Evolutionary conservation across 2,888 invertebrate species (phyloP).

Genomic region (Tyria jacobaeae): DNA sequence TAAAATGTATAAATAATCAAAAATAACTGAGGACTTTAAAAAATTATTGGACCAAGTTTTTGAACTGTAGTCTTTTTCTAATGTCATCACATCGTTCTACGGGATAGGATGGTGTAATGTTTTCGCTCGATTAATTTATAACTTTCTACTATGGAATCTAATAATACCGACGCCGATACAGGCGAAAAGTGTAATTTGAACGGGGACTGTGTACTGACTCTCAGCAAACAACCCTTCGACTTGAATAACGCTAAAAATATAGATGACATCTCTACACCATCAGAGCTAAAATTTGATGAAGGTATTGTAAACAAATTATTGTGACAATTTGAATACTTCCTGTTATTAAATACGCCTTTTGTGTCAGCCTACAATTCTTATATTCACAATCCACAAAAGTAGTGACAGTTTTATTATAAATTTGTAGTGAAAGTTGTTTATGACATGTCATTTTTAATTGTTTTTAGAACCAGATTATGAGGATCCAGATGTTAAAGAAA

Average conservation of each 20-base stretch:
- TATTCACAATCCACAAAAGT: too few relatives aligned
- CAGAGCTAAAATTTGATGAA: constrained; percentile 90
- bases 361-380: constrained; percentile 16
- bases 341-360: constrained; percentile 34
- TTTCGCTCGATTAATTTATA: constrained; percentile 70
- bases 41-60: constrained; percentile 24
- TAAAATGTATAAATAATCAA: background rate
- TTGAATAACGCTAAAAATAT: constrained; percentile 80
- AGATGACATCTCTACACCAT: constrained; percentile 86
- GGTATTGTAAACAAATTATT: constrained; percentile 84
- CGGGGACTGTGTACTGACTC: constrained; percentile 69
- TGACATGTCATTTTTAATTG: constrained; percentile 44
- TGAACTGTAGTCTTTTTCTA: constrained; percentile 53
- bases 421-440: constrained; percentile 55
- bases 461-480: constrained; percentile 85
- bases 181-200: constrained; percentile 71
- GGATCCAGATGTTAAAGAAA: constrained; percentile 87
- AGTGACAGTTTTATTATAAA: constrained; percentile 9
- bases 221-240: constrained; percentile 62
- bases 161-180: constrained; percentile 65
- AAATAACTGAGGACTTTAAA: background rate
- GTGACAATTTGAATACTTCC: constrained; percentile 53
- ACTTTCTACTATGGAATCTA: constrained; percentile 75
- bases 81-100: constrained; percentile 63
- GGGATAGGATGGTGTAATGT: constrained; percentile 78